Evolutionary conservation across 2,113 vertebrate species (phyloP).

Genomic region (Pongo abelii): DNA sequence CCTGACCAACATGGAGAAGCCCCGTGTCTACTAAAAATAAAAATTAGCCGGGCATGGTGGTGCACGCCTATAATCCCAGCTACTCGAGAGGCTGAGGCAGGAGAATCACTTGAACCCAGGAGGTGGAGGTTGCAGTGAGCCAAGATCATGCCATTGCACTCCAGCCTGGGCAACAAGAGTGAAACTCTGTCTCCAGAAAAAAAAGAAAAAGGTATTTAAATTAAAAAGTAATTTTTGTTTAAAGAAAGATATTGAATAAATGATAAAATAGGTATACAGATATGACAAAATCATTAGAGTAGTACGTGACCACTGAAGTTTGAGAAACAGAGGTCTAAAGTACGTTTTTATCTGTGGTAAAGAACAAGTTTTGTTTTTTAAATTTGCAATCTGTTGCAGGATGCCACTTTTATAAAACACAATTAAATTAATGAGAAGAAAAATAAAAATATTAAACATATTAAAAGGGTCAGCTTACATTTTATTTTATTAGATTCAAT

Average conservation of each 20-base stretch:
- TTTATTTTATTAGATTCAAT: slow-evolving; percentile 19
- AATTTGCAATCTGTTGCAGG: background rate
- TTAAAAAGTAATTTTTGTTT: background rate
- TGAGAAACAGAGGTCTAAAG: background rate
- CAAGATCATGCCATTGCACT: too few species aligned
- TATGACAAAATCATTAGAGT: background rate
- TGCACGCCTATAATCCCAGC: too few species aligned
- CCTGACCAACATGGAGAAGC: too few species aligned
- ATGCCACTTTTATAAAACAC: background rate
- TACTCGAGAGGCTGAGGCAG: too few species aligned
- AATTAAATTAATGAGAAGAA: background rate
- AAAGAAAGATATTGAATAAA: background rate
- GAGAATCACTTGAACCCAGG: too few species aligned
- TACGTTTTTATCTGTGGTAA: background rate
- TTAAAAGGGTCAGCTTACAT: background rate
- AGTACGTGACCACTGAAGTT: background rate
- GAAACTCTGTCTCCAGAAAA: too few species aligned
- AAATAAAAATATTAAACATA: background rate
- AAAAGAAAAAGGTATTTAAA: background rate
- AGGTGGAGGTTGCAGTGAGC: too few species aligned
- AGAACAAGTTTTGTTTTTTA: background rate
- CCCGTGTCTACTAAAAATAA: too few species aligned
- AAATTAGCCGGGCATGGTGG: too few species aligned
- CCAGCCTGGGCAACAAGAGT: too few species aligned
- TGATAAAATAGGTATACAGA: background rate